phyloP scores from a whole-genome alignment of 2,113 vertebrate species.

The Chaetops frenatus region DNA sequence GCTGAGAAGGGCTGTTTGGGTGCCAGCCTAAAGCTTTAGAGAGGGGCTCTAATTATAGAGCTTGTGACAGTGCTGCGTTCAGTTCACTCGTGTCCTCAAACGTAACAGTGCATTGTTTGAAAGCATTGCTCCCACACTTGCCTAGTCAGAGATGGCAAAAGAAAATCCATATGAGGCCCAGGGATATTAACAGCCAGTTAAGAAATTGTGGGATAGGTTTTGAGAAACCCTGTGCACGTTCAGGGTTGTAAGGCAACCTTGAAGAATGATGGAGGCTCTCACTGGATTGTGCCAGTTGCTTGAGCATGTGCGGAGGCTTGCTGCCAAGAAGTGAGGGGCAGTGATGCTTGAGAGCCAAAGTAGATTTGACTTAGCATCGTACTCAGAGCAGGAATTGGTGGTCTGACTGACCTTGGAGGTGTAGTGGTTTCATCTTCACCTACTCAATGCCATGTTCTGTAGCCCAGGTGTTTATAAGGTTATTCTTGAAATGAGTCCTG shows the following conservation, averaged over 20 bases:
- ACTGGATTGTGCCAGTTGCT: neutral
- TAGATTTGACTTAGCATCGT: neutral
- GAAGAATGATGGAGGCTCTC: neutral
- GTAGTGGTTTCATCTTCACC: no score
- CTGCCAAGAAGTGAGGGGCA: neutral
- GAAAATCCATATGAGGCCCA: neutral
- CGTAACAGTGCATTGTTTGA: neutral
- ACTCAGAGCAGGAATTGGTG: neutral
- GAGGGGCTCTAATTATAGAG: fast-evolving
- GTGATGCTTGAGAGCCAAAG: neutral
- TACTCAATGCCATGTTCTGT: no score
- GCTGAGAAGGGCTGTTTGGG: neutral
- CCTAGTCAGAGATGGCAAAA: neutral
- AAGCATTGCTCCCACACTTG: fast-evolving
- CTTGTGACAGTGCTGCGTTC: neutral
- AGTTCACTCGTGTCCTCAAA: neutral
- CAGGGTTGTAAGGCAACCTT: neutral
- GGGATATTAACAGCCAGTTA: neutral
- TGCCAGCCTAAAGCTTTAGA: neutral
- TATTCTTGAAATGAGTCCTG: no score
- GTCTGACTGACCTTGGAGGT: neutral
- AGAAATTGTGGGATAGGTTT: neutral
- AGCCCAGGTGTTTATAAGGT: no score
- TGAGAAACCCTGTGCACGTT: fast-evolving
- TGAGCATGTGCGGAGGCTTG: fast-evolving